phyloP scores from a whole-genome alignment of 2,888 invertebrate genomes.

The Mamestra brassicae region DNA sequence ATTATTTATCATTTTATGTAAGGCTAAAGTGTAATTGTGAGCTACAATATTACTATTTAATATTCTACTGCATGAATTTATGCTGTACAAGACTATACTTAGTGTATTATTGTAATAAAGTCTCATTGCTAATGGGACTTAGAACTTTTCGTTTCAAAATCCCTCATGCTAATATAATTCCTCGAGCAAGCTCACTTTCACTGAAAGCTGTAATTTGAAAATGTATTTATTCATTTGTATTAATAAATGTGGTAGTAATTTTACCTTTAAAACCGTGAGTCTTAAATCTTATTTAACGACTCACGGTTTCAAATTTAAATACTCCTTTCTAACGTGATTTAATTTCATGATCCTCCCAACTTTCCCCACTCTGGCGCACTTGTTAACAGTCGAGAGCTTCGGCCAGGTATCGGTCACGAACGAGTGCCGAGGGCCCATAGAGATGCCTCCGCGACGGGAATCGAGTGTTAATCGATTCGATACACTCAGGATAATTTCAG shows the following conservation, averaged over 20 bases:
- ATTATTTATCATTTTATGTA: slow-evolving; percentile 9
- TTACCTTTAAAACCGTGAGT: slow-evolving; percentile 38
- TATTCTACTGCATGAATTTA: slow-evolving; percentile 8
- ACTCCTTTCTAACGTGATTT: slow-evolving; percentile 67
- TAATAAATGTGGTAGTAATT: slow-evolving; percentile 39
- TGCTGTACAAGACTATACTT: slow-evolving; percentile 4
- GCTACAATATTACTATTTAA: background rate
- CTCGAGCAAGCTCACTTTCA: slow-evolving; percentile 35
- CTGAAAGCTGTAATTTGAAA: slow-evolving; percentile 43
- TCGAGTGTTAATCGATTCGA: slow-evolving; percentile 79
- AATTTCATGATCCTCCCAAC: slow-evolving; percentile 75
- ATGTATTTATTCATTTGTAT: slow-evolving; percentile 42
- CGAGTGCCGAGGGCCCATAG: slow-evolving; percentile 67
- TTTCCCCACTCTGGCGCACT: slow-evolving; percentile 70
- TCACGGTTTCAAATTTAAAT: slow-evolving; percentile 54
- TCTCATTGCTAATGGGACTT: slow-evolving; percentile 17
- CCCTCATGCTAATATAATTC: slow-evolving; percentile 24
- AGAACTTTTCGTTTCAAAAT: slow-evolving; percentile 4
- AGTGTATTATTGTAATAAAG: slow-evolving; percentile 13
- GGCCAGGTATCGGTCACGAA: slow-evolving; percentile 76
- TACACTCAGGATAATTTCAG: slow-evolving; percentile 73
- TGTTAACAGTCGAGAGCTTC: slow-evolving; percentile 65
- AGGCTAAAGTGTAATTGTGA: slow-evolving; percentile 5
- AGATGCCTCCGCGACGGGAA: slow-evolving; percentile 72
- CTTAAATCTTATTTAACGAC: slow-evolving; percentile 57